Evolutionary conservation across 2,888 invertebrate genomes (phyloP).

Genomic region (Sminthurinus aureus): DNA sequence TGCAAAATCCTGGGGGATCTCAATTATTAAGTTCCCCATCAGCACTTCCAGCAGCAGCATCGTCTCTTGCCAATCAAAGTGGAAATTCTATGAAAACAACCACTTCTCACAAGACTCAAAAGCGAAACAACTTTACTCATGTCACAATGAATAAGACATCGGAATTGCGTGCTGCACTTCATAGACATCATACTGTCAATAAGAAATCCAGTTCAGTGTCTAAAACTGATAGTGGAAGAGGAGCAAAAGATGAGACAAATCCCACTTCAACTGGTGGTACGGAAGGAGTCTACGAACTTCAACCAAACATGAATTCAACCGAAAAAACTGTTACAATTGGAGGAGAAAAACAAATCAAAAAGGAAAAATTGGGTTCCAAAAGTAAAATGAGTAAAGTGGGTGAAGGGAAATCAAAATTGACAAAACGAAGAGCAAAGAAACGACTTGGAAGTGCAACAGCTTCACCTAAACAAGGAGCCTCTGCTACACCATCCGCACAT

Average conservation of each 20-base stretch:
- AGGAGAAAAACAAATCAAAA: too few species aligned
- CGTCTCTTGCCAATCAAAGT: background rate
- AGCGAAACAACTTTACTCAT: background rate
- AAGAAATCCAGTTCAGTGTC: conserved; percentile 13
- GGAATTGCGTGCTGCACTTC: conserved; percentile 24
- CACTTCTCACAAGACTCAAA: background rate
- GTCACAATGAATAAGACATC: conserved; percentile 35
- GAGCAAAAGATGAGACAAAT: too few species aligned
- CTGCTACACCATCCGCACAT: background rate
- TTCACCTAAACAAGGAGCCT: background rate
- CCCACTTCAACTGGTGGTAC: too few species aligned
- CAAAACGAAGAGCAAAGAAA: conserved; percentile 4
- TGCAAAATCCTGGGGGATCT: too few species aligned
- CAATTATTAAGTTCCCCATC: background rate
- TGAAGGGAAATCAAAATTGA: conserved; percentile 17
- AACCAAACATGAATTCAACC: too few species aligned
- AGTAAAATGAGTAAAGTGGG: background rate
- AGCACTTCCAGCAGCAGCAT: background rate
- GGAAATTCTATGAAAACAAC: background rate
- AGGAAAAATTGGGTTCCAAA: background rate
- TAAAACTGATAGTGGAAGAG: conserved; percentile 19
- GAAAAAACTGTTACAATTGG: too few species aligned
- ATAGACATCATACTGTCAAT: background rate
- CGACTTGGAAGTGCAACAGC: background rate
- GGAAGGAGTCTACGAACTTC: too few species aligned